A percentile compares a stretch with the other conserved stretches of the same genome.
These are phyloP conservation scores for Mactra quadrangularis DNA, from an alignment of 1,140 invertebrate species.

Conservation along the genomic window DNA sequence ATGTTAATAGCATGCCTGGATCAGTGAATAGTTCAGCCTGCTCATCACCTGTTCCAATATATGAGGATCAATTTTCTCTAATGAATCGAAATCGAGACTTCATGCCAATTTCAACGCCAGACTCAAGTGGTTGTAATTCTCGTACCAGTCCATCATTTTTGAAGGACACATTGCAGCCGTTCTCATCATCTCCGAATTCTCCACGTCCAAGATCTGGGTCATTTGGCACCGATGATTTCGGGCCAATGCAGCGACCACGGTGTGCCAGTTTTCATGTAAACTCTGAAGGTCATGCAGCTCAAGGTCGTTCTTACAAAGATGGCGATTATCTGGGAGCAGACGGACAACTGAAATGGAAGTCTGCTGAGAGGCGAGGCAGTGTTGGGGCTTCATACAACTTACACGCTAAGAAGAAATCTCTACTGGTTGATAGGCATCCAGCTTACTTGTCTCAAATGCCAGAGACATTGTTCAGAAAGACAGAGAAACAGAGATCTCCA, in stretches of 20 bases:
- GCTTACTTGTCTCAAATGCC: constrained; percentile 69
- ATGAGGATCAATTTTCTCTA: constrained; percentile 70
- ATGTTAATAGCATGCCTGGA: constrained; percentile 75
- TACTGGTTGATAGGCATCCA: constrained; percentile 75
- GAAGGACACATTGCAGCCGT: constrained; percentile 70
- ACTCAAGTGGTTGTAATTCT: constrained; percentile 69
- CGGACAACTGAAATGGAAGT: constrained; percentile 55
- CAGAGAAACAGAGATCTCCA: constrained; percentile 44
- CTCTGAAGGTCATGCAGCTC: constrained; percentile 74
- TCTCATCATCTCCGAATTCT: constrained; percentile 74
- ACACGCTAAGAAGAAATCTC: constrained; percentile 73
- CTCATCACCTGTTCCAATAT: constrained; percentile 75
- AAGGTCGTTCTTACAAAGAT: constrained; percentile 59
- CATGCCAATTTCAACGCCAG: constrained; percentile 74
- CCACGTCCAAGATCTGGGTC: constrained; percentile 78
- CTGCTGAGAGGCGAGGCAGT: constrained; percentile 77
- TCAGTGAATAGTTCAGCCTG: constrained; percentile 77
- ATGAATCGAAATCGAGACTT: constrained; percentile 73
- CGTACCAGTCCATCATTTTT: constrained; percentile 71
- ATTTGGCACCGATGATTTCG: constrained; percentile 74
- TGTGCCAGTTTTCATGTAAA: constrained; percentile 81
- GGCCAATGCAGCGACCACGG: constrained; percentile 69
- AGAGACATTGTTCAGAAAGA: constrained; percentile 38
- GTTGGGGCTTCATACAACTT: constrained; percentile 77
- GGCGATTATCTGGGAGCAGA: constrained; percentile 64